Evolutionary conservation across 2,797 vertebrate genomes (phyloP).

Genomic region (Myioborus miniatus): DNA sequence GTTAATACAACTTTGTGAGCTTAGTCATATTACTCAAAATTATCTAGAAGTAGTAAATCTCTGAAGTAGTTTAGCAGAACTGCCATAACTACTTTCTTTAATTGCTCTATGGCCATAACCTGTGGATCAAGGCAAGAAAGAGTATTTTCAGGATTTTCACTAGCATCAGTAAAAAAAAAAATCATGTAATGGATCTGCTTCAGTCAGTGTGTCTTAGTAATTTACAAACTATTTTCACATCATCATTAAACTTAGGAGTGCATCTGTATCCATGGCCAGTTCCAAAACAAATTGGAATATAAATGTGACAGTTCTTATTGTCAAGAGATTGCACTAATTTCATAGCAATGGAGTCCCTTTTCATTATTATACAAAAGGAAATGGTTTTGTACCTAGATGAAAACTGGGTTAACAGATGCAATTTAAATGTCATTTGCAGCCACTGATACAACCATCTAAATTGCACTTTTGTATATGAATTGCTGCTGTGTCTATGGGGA

Average conservation of each 20-base stretch:
- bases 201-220: background rate
- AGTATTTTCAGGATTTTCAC: background rate
- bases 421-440: constrained; percentile 5
- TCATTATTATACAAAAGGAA: background rate
- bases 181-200: background rate
- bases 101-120: background rate
- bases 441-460: background rate
- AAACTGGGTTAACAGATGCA: background rate
- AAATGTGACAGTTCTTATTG: background rate
- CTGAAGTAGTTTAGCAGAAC: background rate
- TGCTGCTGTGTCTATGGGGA: background rate
- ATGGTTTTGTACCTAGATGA: background rate
- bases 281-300: background rate
- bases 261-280: background rate
- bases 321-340: background rate
- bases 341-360: background rate
- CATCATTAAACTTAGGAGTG: background rate
- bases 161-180: background rate
- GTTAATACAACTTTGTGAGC: background rate
- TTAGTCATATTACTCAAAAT: background rate
- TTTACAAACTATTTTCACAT: background rate
- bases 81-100: background rate
- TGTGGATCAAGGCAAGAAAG: background rate
- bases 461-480: background rate
- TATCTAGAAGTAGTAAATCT: background rate